Evolutionary conservation across 2,888 invertebrate genomes (phyloP).

Genomic region (Ornithoptera alexandrae): DNA sequence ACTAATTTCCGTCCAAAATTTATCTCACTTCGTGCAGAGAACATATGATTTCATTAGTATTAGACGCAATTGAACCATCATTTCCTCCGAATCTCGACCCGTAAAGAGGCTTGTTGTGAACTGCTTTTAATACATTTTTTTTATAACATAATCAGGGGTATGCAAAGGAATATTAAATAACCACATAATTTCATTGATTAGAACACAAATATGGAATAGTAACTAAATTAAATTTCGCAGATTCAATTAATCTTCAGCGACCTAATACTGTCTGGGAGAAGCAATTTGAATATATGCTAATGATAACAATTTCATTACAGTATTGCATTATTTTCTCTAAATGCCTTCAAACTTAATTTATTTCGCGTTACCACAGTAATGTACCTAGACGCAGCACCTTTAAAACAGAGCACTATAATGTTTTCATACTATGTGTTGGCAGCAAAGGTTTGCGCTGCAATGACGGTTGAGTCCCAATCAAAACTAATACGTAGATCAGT

Average conservation of each 20-base stretch:
- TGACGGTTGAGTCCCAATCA: too few species aligned
- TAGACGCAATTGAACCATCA: background rate
- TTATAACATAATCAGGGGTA: too few species aligned
- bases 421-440: too few species aligned
- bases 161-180: too few species aligned
- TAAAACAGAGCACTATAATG: too few species aligned
- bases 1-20: slow-evolving; percentile 11
- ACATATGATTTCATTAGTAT: background rate
- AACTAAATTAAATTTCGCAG: slow-evolving; percentile 21
- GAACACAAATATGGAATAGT: slow-evolving; percentile 5
- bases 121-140: too few species aligned
- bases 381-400: too few species aligned
- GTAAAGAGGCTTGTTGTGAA: too few species aligned
- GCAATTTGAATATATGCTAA: slow-evolving; percentile 20
- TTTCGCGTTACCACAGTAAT: too few species aligned
- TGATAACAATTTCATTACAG: slow-evolving; percentile 19
- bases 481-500: background rate
- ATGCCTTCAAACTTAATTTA: too few species aligned
- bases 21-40: slow-evolving; percentile 5
- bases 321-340: slow-evolving; percentile 8
- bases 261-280: slow-evolving; percentile 13
- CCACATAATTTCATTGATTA: background rate
- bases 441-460: too few species aligned
- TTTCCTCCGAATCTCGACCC: too few species aligned
- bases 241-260: slow-evolving; percentile 20